Percentiles rank a stretch among this genome's conserved stretches.
phyloP scores from a whole-genome alignment of 2,113 vertebrate genomes.

The Salminus brasiliensis region DNA sequence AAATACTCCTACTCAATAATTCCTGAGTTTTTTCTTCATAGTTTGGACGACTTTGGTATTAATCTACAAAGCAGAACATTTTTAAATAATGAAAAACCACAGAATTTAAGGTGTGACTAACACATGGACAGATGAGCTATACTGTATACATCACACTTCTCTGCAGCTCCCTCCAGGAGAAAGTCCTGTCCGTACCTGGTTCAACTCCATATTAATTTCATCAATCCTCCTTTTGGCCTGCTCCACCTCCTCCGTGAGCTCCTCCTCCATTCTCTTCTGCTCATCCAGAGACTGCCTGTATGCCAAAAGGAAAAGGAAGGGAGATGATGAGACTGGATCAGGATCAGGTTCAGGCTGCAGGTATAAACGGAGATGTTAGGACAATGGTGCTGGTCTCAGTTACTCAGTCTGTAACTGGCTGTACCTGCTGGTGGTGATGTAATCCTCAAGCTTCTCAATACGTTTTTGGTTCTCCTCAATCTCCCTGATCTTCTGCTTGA shows the following conservation, averaged over 20 bases:
- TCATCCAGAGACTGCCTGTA: conserved; percentile 89
- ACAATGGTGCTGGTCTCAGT: not conserved
- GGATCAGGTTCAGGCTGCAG: not conserved
- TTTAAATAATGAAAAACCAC: too few species aligned
- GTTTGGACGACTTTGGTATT: too few species aligned
- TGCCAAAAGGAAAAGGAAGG: not conserved
- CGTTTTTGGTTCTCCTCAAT: conserved; percentile 98
- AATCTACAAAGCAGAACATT: too few species aligned
- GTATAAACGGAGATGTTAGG: too few species aligned
- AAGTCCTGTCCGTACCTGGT: conserved; percentile 74
- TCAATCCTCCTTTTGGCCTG: conserved; percentile 91
- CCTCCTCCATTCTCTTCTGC: conserved; percentile 91
- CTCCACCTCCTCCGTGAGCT: conserved; percentile 91
- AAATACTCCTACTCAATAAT: too few species aligned
- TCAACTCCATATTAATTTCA: conserved; percentile 93
- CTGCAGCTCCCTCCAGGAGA: too few species aligned
- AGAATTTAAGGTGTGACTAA: too few species aligned
- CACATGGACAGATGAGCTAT: too few species aligned
- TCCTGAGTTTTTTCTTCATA: too few species aligned
- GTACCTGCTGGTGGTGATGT: conserved; percentile 63
- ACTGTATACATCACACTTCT: too few species aligned
- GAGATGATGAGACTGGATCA: not conserved
- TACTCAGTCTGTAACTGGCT: not conserved
- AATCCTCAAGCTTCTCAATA: conserved; percentile 93
- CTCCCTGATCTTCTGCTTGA: conserved; percentile 94